Percentiles rank a stretch among this genome's conserved stretches.
phyloP scores from a whole-genome alignment of 2,113 vertebrate species.

The Tachysurus vachellii region DNA sequence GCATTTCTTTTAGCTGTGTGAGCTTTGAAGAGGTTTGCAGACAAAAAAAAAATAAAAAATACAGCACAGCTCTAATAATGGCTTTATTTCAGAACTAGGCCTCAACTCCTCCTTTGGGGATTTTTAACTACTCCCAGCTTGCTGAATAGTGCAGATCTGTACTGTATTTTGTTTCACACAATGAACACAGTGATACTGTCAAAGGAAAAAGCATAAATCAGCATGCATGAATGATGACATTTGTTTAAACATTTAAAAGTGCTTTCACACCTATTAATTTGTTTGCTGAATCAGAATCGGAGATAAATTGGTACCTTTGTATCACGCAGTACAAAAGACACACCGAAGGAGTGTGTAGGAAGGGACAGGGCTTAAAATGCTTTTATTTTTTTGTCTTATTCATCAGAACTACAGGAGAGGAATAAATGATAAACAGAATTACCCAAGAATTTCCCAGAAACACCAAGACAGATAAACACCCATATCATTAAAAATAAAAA shows the following conservation, averaged over 20 bases:
- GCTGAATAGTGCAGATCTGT: slow-evolving; percentile 2
- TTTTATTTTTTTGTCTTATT: not conserved
- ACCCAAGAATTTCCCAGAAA: too few relatives aligned
- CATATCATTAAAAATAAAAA: not conserved
- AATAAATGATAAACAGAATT: not conserved
- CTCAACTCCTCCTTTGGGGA: not conserved
- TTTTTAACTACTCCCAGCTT: not conserved
- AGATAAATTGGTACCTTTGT: not conserved
- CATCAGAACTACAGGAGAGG: not conserved
- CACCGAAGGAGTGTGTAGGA: not conserved
- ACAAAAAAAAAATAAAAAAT: not conserved
- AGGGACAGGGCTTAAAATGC: not conserved
- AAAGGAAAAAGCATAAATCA: slow-evolving; percentile 1
- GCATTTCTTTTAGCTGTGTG: not conserved
- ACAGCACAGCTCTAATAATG: not conserved
- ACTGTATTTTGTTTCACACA: not conserved
- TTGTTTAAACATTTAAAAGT: not conserved
- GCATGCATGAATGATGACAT: not conserved
- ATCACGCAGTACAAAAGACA: not conserved
- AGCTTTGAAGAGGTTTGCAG: slow-evolving; percentile 6
- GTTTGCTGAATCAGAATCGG: not conserved
- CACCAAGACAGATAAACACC: not conserved
- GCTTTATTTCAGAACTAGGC: not conserved
- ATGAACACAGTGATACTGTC: not conserved
- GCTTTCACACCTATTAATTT: not conserved